Percentiles rank a stretch among this genome's conserved stretches.
These are phyloP conservation scores for Silvanus unidentatus DNA, from an alignment of 2,888 invertebrate species.

Conservation along the genomic window DNA sequence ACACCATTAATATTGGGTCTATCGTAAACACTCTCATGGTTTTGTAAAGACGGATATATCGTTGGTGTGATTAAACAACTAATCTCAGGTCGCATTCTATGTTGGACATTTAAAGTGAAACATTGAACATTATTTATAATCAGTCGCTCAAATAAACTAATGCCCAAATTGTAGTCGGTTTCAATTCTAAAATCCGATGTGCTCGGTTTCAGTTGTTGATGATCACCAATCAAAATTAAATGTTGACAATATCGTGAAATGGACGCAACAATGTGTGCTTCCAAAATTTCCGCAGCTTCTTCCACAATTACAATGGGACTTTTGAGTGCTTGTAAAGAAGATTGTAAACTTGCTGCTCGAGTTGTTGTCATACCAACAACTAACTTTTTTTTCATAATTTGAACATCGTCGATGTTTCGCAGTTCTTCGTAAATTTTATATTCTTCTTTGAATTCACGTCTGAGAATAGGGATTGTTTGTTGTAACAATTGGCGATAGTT, in stretches of 20 bases:
- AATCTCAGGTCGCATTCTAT: constrained; percentile 69
- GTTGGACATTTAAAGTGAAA: constrained; percentile 55
- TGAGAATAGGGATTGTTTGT: constrained; percentile 17
- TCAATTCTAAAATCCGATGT: constrained; percentile 65
- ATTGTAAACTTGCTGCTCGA: constrained; percentile 63
- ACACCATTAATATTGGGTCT: constrained; percentile 59
- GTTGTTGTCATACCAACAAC: constrained; percentile 75
- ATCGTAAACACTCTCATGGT: constrained; percentile 53
- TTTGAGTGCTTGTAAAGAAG: constrained; percentile 54
- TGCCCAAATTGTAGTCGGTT: constrained; percentile 54
- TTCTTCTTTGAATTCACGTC: constrained; percentile 20
- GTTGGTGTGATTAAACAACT: constrained; percentile 56
- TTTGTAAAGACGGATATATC: constrained; percentile 60
- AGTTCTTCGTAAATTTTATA: constrained; percentile 46
- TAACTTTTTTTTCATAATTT: constrained; percentile 49
- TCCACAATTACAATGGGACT: constrained; percentile 73
- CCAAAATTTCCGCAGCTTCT: constrained; percentile 84
- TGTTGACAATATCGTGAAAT: constrained; percentile 69
- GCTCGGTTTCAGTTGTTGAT: constrained; percentile 63
- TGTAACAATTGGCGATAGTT: constrained; percentile 19
- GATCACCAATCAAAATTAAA: constrained; percentile 72
- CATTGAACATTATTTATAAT: constrained; percentile 51
- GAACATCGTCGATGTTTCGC: constrained; percentile 52
- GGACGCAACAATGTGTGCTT: constrained; percentile 76
- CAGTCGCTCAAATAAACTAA: constrained; percentile 49